Percentiles rank a stretch among this genome's conserved stretches.
These are phyloP conservation scores for Ara ararauna DNA, from an alignment of 2,797 vertebrate genomes.

Conservation along the genomic window DNA sequence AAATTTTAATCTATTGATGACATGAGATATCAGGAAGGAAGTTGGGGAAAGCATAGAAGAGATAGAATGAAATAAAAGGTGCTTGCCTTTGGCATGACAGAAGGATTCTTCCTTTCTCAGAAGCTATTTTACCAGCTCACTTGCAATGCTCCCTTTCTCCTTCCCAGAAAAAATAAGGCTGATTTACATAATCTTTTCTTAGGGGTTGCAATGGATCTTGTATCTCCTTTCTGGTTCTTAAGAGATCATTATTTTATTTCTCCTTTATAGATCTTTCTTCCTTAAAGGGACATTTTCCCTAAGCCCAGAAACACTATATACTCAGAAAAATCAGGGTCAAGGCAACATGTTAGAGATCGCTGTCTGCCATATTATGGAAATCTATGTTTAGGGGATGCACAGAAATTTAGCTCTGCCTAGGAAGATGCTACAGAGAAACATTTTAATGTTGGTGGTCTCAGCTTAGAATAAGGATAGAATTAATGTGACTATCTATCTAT, in stretches of 20 bases:
- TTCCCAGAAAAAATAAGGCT: not conserved
- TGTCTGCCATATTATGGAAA: not conserved
- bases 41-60: not conserved
- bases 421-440: not conserved
- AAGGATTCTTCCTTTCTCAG: not conserved
- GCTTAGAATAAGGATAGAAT: not conserved
- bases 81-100: not conserved
- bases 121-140: not conserved
- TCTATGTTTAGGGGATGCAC: not conserved
- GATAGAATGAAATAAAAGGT: slow-evolving; percentile 13
- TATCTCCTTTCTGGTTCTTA: not conserved
- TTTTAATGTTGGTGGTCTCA: slow-evolving; percentile 31
- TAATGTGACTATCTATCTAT: not conserved
- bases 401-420: not conserved
- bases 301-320: slow-evolving; percentile 4
- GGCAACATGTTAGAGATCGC: slow-evolving; percentile 12
- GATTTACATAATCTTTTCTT: slow-evolving; percentile 26
- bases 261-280: not conserved
- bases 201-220: not conserved
- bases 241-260: not conserved
- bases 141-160: not conserved
- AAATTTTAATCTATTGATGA: slow-evolving; percentile 16
- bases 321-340: slow-evolving; percentile 16
- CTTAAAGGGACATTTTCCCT: not conserved
- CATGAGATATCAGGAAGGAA: not conserved